Conservation (phyloP, 1,140 invertebrate genomes). For the Zaprionus gabonicus region DNA sequence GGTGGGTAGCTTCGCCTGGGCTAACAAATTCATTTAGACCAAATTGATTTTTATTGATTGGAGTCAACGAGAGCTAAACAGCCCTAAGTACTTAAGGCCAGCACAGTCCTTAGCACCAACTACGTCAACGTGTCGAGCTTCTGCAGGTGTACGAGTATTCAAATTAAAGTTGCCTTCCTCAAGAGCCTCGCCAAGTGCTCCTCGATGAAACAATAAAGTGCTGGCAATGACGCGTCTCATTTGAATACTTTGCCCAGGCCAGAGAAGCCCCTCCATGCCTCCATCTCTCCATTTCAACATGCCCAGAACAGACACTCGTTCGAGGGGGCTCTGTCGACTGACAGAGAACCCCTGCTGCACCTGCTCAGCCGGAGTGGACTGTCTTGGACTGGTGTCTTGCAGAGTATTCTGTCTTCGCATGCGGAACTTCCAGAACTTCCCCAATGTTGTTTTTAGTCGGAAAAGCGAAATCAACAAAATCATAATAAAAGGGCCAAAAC, state of each 20-base stretch:
- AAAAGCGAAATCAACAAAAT: slow-evolving; percentile 78
- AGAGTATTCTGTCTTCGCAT: slow-evolving; percentile 20
- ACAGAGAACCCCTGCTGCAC: neutral
- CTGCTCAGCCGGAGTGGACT: neutral
- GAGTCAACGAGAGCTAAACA: slow-evolving; percentile 44
- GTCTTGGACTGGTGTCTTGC: neutral
- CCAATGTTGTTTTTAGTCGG: slow-evolving; percentile 21
- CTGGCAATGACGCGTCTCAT: slow-evolving; percentile 63
- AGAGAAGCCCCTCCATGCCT: neutral
- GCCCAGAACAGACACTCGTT: slow-evolving; percentile 6
- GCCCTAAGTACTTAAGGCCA: neutral
- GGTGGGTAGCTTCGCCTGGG: slow-evolving; percentile 15
- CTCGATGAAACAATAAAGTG: slow-evolving; percentile 23
- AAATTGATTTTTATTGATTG: slow-evolving; percentile 78
- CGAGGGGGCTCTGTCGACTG: neutral
- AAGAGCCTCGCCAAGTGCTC: slow-evolving; percentile 17
- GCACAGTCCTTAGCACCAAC: neutral
- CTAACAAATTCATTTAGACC: slow-evolving; percentile 69
- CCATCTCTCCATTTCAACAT: slow-evolving; percentile 7
- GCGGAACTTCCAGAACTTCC: neutral
- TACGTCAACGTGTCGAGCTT: slow-evolving; percentile 7
- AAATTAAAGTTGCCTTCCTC: slow-evolving; percentile 48
- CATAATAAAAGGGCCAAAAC: slow-evolving; percentile 73
- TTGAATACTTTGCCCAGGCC: slow-evolving; percentile 43
- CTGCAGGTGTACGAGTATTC: slow-evolving; percentile 18